Evolutionary conservation across 2,888 invertebrate species (phyloP).

Genomic region (Eremobia ochroleuca): DNA sequence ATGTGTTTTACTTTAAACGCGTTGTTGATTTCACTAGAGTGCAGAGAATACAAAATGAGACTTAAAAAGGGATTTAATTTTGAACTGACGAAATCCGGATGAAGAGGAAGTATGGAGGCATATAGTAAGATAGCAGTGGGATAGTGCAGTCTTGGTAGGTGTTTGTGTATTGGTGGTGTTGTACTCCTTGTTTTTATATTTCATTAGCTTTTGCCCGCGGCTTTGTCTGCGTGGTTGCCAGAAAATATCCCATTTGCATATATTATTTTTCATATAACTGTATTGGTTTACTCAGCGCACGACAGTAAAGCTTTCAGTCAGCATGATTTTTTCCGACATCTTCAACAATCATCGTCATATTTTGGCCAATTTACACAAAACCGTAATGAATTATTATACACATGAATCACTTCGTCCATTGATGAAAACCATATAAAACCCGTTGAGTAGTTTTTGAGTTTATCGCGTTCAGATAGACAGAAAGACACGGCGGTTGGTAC

Average conservation of each 20-base stretch:
- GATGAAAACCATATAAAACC: not conserved
- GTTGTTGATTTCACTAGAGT: conserved; percentile 69
- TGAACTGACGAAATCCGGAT: conserved; percentile 26
- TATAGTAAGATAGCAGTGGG: conserved; percentile 12
- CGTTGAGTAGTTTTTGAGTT: not conserved
- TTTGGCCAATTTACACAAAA: not conserved
- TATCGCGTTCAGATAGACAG: not conserved
- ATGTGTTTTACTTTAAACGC: conserved; percentile 75
- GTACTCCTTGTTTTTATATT: conserved; percentile 1
- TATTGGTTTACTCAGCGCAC: not conserved
- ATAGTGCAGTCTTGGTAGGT: not conserved
- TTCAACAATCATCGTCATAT: not conserved
- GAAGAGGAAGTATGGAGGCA: conserved; percentile 5
- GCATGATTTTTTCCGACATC: not conserved
- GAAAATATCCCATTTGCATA: not conserved
- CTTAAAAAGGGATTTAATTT: conserved; percentile 55
- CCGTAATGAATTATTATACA: not conserved
- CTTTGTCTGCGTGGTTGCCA: not conserved
- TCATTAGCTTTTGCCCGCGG: not conserved
- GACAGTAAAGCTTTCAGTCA: not conserved
- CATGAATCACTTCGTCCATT: not conserved
- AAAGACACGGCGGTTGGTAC: not conserved
- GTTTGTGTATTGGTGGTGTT: too few relatives aligned
- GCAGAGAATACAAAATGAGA: conserved; percentile 64
- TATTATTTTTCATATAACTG: not conserved